Percentiles rank a stretch among this genome's conserved stretches.
phyloP scores from a whole-genome alignment of 2,888 invertebrate species.

The Yponomeuta evonymella region DNA sequence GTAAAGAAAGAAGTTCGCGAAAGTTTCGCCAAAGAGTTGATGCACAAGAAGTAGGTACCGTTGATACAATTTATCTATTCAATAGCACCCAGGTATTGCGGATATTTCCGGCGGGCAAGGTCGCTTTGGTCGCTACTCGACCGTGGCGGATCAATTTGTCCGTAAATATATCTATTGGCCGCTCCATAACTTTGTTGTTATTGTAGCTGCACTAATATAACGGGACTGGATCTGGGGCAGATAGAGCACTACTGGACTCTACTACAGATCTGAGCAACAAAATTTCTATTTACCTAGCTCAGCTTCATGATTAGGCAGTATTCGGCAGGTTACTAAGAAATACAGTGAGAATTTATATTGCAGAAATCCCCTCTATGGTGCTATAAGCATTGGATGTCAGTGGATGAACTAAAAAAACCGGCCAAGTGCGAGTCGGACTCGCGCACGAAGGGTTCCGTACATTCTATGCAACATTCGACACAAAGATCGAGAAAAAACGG shows the following conservation, averaged over 20 bases:
- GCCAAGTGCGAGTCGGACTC: too few relatives aligned
- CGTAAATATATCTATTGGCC: slow-evolving; percentile 23
- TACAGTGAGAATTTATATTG: too few relatives aligned
- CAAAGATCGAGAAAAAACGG: too few relatives aligned
- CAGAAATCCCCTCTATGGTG: too few relatives aligned
- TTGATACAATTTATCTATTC: neutral
- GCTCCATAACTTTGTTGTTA: slow-evolving; percentile 6
- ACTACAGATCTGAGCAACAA: too few relatives aligned
- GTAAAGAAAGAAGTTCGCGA: neutral
- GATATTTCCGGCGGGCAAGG: slow-evolving; percentile 7
- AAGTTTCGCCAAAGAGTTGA: neutral
- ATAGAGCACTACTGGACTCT: neutral
- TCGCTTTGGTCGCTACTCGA: slow-evolving; percentile 31
- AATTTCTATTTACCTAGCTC: too few relatives aligned
- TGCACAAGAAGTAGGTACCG: neutral
- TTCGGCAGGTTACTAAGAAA: too few relatives aligned
- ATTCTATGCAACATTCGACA: too few relatives aligned
- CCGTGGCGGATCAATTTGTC: slow-evolving; percentile 41
- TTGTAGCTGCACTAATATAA: slow-evolving; percentile 11
- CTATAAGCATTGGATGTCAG: too few relatives aligned
- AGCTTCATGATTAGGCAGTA: too few relatives aligned
- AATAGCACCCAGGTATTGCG: slow-evolving; percentile 1
- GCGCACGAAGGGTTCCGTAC: too few relatives aligned
- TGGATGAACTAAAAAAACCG: too few relatives aligned
- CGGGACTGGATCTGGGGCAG: slow-evolving; percentile 21